phyloP scores from a whole-genome alignment of 1,140 invertebrate genomes.

The Leptinotarsa texana region DNA sequence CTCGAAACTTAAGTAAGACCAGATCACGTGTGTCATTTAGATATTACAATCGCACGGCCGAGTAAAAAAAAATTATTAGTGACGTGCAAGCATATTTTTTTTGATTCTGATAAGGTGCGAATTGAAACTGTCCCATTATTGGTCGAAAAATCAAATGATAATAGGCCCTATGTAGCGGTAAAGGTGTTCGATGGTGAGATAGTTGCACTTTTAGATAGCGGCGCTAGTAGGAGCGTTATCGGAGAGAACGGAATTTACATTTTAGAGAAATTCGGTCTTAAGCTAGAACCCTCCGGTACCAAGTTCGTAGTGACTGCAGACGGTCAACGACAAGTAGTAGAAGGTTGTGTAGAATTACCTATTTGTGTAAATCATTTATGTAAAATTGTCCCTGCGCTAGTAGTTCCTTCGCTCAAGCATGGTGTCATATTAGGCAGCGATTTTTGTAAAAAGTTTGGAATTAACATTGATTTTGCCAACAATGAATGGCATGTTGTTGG shows the following conservation, averaged over 20 bases:
- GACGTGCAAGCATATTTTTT: no score
- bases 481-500: neutral
- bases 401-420: constrained; percentile 15
- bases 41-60: no score
- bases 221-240: neutral
- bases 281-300: neutral
- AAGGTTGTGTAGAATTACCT: neutral
- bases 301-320: constrained; percentile 6
- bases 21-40: no score
- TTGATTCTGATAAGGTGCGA: no score
- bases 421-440: constrained; percentile 13
- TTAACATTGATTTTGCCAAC: neutral
- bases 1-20: no score
- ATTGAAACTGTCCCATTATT: neutral
- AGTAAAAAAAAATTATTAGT: no score
- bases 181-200: neutral
- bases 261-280: neutral
- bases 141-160: neutral
- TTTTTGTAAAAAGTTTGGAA: constrained; percentile 9
- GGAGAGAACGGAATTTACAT: neutral
- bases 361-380: constrained; percentile 44
- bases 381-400: no score
- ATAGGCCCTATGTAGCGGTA: constrained; percentile 14
- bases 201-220: constrained; percentile 14
- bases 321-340: neutral